These are phyloP conservation scores for Semotilus atromaculatus DNA, from an alignment of 2,797 vertebrate species.

Conservation along the genomic window DNA sequence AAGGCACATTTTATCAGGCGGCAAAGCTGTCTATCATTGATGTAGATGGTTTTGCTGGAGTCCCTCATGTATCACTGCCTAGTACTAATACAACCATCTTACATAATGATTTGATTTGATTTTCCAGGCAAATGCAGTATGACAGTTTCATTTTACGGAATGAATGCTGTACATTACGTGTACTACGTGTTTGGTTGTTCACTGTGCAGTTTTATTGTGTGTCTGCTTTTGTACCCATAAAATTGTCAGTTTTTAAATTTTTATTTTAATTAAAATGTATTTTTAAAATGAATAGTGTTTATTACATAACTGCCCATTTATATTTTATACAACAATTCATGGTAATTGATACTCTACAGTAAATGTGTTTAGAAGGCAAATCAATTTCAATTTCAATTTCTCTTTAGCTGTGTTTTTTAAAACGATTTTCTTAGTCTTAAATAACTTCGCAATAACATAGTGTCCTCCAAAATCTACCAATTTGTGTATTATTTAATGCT, in stretches of 20 bases:
- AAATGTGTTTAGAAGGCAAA: background rate
- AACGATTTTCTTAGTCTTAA: background rate
- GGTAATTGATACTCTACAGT: background rate
- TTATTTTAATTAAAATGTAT: too few relatives aligned
- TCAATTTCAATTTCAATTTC: background rate
- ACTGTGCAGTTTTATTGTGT: background rate
- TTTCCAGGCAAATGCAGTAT: background rate
- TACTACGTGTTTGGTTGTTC: background rate
- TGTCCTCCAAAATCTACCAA: background rate
- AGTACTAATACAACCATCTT: background rate
- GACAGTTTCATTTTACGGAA: background rate
- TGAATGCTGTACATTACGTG: background rate
- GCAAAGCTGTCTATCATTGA: background rate
- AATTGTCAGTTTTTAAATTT: background rate
- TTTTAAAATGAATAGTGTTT: background rate
- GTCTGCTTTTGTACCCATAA: background rate
- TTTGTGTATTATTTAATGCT: conserved; percentile 8
- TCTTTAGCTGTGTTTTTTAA: background rate
- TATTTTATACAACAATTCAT: background rate
- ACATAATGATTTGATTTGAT: background rate
- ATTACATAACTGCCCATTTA: background rate
- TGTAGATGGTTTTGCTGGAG: background rate
- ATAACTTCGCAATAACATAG: background rate
- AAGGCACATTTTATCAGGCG: background rate
- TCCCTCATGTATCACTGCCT: background rate